phyloP scores from a whole-genome alignment of 2,888 invertebrate species.

The Aleiodes testaceus region DNA sequence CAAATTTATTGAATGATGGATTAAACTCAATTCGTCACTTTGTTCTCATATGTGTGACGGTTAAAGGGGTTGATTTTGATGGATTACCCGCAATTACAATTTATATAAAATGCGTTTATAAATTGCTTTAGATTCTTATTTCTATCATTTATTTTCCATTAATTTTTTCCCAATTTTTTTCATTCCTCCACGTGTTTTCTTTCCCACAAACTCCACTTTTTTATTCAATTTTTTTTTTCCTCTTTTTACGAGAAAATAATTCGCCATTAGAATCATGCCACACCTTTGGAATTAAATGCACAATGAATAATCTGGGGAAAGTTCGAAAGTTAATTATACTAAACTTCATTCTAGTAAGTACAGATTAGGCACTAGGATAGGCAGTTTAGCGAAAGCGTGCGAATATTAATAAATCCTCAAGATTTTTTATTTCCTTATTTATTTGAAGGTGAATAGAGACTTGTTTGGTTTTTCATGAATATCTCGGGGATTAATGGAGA shows the following conservation, averaged over 20 bases:
- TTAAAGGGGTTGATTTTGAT: slow-evolving; percentile 62
- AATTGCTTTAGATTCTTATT: slow-evolving; percentile 37
- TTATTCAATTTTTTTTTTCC: slow-evolving; percentile 2
- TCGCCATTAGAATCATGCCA: background rate
- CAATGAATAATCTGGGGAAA: slow-evolving; percentile 51
- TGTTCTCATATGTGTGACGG: slow-evolving; percentile 25
- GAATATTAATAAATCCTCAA: slow-evolving; percentile 40
- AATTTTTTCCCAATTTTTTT: slow-evolving; percentile 8
- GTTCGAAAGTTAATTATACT: slow-evolving; percentile 54
- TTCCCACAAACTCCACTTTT: slow-evolving; percentile 4
- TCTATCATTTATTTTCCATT: background rate
- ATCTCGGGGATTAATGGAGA: too few relatives aligned
- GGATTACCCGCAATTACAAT: slow-evolving; percentile 58
- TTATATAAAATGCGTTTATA: slow-evolving; percentile 40
- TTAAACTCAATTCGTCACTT: slow-evolving; percentile 38
- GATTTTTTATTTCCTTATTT: background rate
- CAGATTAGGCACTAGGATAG: slow-evolving; percentile 46
- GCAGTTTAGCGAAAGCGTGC: slow-evolving; percentile 51
- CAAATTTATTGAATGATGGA: slow-evolving; percentile 44
- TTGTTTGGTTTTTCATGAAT: too few relatives aligned
- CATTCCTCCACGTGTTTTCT: slow-evolving; percentile 10
- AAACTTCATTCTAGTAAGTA: slow-evolving; percentile 15
- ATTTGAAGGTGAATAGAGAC: too few relatives aligned
- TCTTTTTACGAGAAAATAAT: too few relatives aligned
- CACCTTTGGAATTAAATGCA: slow-evolving; percentile 25